Evolutionary conservation across 1,140 invertebrate species (phyloP).

Genomic region (Leptestheria dahalacensis): DNA sequence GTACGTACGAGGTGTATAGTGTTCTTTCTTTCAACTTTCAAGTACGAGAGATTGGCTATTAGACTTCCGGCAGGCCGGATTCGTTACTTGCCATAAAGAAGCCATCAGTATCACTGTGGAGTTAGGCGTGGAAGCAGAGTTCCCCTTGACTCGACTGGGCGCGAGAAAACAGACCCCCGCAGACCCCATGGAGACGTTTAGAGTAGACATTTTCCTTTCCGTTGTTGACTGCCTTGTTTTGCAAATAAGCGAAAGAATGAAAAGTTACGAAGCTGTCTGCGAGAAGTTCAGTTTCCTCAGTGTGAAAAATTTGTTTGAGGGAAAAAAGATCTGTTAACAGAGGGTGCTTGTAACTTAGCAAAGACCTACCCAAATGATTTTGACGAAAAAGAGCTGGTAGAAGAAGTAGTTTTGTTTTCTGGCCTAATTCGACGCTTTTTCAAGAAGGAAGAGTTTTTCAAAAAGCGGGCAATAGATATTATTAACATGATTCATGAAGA

Average conservation of each 20-base stretch:
- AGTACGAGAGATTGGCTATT: no score
- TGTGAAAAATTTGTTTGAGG: background rate
- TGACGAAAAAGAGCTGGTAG: background rate
- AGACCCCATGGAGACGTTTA: no score
- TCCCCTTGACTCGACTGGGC: no score
- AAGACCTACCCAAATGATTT: background rate
- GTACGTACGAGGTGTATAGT: background rate
- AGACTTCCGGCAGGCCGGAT: no score
- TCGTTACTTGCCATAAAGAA: no score
- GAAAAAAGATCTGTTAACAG: background rate
- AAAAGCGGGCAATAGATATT: background rate
- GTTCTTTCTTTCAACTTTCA: no score
- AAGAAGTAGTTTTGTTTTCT: background rate
- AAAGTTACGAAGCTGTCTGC: background rate
- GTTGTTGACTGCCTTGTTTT: conserved; percentile 5
- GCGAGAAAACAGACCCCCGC: no score
- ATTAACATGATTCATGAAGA: background rate
- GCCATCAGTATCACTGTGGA: no score
- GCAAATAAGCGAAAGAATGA: conserved; percentile 2
- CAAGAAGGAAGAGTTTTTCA: background rate
- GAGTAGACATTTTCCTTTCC: background rate
- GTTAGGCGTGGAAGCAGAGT: no score
- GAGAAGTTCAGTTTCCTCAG: conserved; percentile 5
- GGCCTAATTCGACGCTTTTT: background rate
- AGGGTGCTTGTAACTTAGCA: background rate